A percentile compares a stretch with the other conserved stretches of the same genome.
phyloP scores from a whole-genome alignment of 2,113 vertebrate genomes.

The Paraplagusia blochii region DNA sequence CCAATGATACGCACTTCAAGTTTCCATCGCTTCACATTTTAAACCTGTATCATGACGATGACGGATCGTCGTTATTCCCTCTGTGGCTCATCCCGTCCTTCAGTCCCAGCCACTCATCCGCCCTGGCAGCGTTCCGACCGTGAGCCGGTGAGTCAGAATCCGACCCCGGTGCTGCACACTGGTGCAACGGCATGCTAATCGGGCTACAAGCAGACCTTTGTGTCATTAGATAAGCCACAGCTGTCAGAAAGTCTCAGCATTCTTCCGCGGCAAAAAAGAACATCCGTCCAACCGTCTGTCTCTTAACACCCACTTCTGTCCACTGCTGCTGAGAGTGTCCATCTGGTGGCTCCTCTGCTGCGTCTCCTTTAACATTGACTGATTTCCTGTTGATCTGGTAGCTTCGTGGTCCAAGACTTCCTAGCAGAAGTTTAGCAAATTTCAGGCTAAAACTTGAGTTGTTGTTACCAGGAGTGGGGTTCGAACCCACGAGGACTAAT shows the following conservation, averaged over 20 bases:
- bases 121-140: conserved; percentile 31
- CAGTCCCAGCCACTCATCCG: conserved; percentile 9
- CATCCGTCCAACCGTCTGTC: conserved; percentile 50
- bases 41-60: too few species aligned
- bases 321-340: conserved; percentile 38
- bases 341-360: conserved; percentile 30
- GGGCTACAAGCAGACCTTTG: conserved; percentile 64
- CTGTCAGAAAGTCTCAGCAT: conserved; percentile 73
- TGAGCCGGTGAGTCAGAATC: conserved; percentile 45
- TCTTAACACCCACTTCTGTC: conserved; percentile 48
- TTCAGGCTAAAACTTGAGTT: too few species aligned
- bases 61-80: too few species aligned
- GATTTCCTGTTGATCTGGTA: conserved; percentile 10
- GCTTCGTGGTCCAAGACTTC: too few species aligned
- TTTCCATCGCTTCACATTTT: not conserved
- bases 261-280: conserved; percentile 59
- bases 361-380: conserved; percentile 30
- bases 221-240: conserved; percentile 66
- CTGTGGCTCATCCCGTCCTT: conserved; percentile 2
- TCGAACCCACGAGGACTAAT: too few species aligned
- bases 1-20: conserved; percentile 2
- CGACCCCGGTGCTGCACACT: conserved; percentile 22
- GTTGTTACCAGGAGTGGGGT: too few species aligned
- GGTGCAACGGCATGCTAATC: conserved; percentile 12
- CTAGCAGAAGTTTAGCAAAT: too few species aligned